Percentiles rank a stretch among this genome's conserved stretches.
Evolutionary conservation across 1,140 invertebrate genomes (phyloP).

Genomic region (Drosophila sulfurigaster): DNA sequence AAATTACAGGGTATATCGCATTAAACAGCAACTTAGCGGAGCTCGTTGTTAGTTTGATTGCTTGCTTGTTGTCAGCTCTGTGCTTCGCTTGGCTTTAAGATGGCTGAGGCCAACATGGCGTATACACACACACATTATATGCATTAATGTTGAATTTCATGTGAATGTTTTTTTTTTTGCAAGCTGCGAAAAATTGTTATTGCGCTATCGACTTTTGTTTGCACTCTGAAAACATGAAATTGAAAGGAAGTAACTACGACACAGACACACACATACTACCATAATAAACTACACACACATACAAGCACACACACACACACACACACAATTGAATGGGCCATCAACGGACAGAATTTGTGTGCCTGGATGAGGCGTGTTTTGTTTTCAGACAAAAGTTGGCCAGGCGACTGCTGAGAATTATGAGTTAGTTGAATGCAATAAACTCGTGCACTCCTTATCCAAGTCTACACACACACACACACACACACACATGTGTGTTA

Average conservation of each 20-base stretch:
- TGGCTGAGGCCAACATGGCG: conserved; percentile 19
- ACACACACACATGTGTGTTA: neutral
- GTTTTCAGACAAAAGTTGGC: conserved; percentile 57
- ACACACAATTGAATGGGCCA: conserved; percentile 10
- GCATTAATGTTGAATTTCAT: conserved; percentile 33
- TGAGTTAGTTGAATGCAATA: conserved; percentile 67
- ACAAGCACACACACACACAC: neutral
- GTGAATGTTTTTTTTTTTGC: conserved; percentile 23
- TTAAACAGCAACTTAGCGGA: neutral
- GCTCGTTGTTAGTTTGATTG: conserved; percentile 20
- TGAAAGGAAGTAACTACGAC: conserved; percentile 59
- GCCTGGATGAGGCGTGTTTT: conserved; percentile 41
- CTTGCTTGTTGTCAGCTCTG: conserved; percentile 21
- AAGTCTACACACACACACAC: neutral
- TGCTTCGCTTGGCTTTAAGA: conserved; percentile 25
- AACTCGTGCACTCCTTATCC: conserved; percentile 27
- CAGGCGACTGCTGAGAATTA: conserved; percentile 51
- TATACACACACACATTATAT: conserved; percentile 19
- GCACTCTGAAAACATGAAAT: conserved; percentile 62
- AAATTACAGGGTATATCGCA: neutral
- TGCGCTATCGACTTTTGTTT: conserved; percentile 59
- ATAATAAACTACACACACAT: conserved; percentile 12
- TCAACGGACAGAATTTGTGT: conserved; percentile 20
- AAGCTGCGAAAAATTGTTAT: conserved; percentile 61
- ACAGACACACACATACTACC: conserved; percentile 25